A percentile compares a stretch with the other conserved stretches of the same genome.
These are phyloP conservation scores for Psittacula derbiana DNA, from an alignment of 2,797 vertebrate species.

Conservation along the genomic window DNA sequence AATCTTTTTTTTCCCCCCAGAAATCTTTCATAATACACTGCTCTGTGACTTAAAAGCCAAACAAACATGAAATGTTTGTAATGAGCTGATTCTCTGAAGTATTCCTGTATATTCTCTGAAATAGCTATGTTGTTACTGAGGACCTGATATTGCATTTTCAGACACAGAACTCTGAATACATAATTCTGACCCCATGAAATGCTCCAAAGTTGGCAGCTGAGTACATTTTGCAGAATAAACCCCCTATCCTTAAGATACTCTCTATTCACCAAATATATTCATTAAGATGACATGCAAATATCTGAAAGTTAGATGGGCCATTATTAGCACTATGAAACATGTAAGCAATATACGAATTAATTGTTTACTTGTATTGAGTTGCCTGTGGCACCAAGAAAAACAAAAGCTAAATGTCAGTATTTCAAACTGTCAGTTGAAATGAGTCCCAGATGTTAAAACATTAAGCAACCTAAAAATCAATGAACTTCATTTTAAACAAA, in stretches of 20 bases:
- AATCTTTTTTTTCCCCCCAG: background rate
- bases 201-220: background rate
- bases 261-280: background rate
- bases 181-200: background rate
- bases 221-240: background rate
- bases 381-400: background rate
- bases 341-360: background rate
- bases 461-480: conserved; percentile 9
- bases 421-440: conserved; percentile 1
- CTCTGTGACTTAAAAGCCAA: background rate
- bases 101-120: background rate
- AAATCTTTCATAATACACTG: background rate
- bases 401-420: background rate
- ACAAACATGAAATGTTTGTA: background rate
- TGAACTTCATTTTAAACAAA: background rate
- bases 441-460: conserved; percentile 44
- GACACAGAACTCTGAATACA: background rate
- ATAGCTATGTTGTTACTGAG: background rate
- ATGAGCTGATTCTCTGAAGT: background rate
- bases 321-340: background rate
- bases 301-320: background rate
- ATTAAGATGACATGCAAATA: background rate
- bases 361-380: background rate
- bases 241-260: background rate
- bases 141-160: background rate